phyloP scores from a whole-genome alignment of 1,140 invertebrate genomes.

The Aphelinus certus region DNA sequence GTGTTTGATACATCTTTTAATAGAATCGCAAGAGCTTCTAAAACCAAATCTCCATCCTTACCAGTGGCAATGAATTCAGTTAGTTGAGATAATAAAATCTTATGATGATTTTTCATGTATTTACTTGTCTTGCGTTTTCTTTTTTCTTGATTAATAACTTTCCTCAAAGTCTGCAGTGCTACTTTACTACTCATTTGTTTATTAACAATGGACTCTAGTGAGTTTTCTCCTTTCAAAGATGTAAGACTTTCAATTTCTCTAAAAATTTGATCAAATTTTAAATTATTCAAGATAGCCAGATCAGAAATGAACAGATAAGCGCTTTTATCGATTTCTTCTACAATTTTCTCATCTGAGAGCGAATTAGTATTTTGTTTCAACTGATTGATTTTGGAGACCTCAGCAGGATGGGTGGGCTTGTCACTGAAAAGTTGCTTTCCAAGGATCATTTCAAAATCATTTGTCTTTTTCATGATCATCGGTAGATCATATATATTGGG shows the following conservation, averaged over 20 bases:
- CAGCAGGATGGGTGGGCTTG: neutral
- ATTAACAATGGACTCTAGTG: constrained; percentile 61
- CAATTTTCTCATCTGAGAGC: neutral
- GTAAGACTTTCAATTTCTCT: constrained; percentile 55
- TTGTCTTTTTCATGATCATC: constrained; percentile 71
- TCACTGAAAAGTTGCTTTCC: neutral
- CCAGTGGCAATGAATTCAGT: constrained; percentile 61
- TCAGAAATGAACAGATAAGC: constrained; percentile 50
- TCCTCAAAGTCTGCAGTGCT: constrained; percentile 65
- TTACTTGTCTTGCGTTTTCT: constrained; percentile 49
- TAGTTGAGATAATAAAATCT: constrained; percentile 53
- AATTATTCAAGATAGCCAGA: constrained; percentile 50
- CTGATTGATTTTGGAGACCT: constrained; percentile 23
- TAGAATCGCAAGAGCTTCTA: constrained; percentile 62
- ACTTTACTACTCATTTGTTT: constrained; percentile 67
- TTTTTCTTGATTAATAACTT: constrained; percentile 67
- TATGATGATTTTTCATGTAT: constrained; percentile 42
- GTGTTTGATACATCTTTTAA: constrained; percentile 57
- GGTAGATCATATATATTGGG: constrained; percentile 75
- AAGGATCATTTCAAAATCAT: constrained; percentile 43
- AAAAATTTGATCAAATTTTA: constrained; percentile 58
- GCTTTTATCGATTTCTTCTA: constrained; percentile 46
- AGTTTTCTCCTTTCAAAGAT: constrained; percentile 52
- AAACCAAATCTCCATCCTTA: constrained; percentile 58
- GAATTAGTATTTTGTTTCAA: constrained; percentile 13